Percentiles rank a stretch among this genome's conserved stretches.
Evolutionary conservation across 2,113 vertebrate genomes (phyloP).

Genomic region (Actinemys pallida): DNA sequence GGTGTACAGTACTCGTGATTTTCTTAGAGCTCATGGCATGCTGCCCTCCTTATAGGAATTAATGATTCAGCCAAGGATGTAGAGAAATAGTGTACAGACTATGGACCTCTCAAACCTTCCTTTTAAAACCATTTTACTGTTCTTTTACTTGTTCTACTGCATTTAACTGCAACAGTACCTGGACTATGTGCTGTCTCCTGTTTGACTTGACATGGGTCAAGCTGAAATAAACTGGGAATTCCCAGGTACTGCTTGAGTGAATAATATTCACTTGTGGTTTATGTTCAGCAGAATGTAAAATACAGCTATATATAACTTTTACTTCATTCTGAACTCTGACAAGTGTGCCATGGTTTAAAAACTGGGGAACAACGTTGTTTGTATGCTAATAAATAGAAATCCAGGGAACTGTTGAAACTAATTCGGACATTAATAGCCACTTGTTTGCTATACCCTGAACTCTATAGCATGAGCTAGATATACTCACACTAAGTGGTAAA

Average conservation of each 20-base stretch:
- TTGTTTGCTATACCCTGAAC: not conserved
- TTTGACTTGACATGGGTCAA: not conserved
- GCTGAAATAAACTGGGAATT: constrained; percentile 8
- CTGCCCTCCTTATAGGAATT: not conserved
- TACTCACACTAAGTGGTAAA: constrained; percentile 16
- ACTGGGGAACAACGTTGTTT: not conserved
- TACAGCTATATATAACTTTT: not conserved
- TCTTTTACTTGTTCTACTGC: not conserved
- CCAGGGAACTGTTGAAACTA: not conserved
- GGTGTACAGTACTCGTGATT: accelerated
- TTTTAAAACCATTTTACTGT: not conserved
- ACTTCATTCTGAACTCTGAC: constrained; percentile 5
- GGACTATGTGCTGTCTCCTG: not conserved
- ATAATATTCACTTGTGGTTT: not conserved
- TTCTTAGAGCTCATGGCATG: not conserved
- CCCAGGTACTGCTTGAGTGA: not conserved
- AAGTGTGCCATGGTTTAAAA: not conserved
- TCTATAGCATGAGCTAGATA: not conserved
- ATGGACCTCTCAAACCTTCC: not conserved
- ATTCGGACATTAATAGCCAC: constrained; percentile 25
- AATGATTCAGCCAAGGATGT: not conserved
- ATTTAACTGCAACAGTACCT: constrained; percentile 11
- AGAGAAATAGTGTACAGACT: not conserved
- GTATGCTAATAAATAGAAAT: not conserved
- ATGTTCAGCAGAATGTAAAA: not conserved